Percentiles rank a stretch among this genome's conserved stretches.
Conservation (phyloP, 2,113 vertebrate species). For the Ctenomys sociabilis region DNA sequence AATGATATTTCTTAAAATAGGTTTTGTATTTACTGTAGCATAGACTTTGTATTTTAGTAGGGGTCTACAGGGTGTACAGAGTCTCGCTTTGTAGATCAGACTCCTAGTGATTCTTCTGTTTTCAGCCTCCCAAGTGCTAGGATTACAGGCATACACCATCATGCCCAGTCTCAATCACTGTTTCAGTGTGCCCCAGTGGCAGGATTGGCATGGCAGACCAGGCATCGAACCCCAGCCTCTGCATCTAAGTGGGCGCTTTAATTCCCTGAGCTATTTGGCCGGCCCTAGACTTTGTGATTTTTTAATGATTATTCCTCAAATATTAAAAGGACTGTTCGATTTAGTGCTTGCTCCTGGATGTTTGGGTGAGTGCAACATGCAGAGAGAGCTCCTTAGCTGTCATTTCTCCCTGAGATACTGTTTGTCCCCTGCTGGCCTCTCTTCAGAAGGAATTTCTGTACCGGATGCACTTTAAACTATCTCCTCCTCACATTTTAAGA, state of each 20-base stretch:
- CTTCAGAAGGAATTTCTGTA: neutral
- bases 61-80: too few species aligned
- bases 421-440: neutral
- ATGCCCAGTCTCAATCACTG: too few species aligned
- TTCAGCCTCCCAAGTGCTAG: too few species aligned
- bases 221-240: too few species aligned
- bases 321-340: neutral
- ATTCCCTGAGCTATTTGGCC: too few species aligned
- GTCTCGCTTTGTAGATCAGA: too few species aligned
- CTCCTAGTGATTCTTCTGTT: too few species aligned
- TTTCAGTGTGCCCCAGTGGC: too few species aligned
- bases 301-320: neutral
- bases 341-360: neutral
- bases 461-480: conserved; percentile 11
- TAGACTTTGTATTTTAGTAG: neutral
- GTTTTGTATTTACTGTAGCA: conserved; percentile 1
- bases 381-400: neutral
- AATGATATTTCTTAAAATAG: neutral
- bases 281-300: neutral
- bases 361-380: neutral
- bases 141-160: too few species aligned
- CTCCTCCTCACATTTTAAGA: conserved; percentile 21
- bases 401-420: neutral
- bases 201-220: too few species aligned
- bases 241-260: too few species aligned